Evolutionary conservation across 2,113 vertebrate species (phyloP).

Genomic region (Columbina picui): DNA sequence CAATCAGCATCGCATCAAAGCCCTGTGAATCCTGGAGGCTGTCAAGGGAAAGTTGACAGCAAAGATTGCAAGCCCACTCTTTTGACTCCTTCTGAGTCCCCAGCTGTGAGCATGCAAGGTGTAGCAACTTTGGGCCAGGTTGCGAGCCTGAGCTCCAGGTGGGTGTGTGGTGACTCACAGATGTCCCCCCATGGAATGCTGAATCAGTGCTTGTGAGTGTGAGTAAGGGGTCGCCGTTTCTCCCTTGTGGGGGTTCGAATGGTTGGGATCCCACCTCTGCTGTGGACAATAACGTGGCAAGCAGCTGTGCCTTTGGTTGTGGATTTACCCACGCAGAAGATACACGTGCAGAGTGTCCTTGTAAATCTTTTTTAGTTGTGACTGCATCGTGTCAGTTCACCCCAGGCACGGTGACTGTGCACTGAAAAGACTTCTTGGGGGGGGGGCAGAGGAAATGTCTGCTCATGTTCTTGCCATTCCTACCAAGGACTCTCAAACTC

Average conservation of each 20-base stretch:
- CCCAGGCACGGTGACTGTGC: background rate
- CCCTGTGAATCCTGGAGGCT: background rate
- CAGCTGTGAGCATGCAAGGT: background rate
- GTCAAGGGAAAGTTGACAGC: background rate
- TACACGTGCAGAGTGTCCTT: background rate
- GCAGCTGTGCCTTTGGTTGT: background rate
- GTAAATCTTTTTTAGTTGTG: background rate
- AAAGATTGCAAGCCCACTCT: background rate
- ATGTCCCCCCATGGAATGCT: slow-evolving; percentile 1
- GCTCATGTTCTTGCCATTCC: background rate
- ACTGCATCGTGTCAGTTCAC: background rate
- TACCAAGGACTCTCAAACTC: background rate
- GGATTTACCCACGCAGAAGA: background rate
- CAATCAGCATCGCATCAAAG: background rate
- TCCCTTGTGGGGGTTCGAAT: background rate
- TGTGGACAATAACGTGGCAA: background rate
- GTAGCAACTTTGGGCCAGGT: background rate
- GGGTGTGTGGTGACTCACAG: background rate
- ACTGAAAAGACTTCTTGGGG: background rate
- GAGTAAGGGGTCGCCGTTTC: background rate
- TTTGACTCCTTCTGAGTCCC: background rate
- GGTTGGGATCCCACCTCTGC: background rate
- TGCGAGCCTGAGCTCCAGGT: background rate
- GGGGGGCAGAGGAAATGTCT: background rate
- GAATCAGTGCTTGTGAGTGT: background rate